A percentile compares a stretch with the other conserved stretches of the same genome.
Evolutionary conservation across 2,888 invertebrate genomes (phyloP).

Genomic region (Tipula confusa): DNA sequence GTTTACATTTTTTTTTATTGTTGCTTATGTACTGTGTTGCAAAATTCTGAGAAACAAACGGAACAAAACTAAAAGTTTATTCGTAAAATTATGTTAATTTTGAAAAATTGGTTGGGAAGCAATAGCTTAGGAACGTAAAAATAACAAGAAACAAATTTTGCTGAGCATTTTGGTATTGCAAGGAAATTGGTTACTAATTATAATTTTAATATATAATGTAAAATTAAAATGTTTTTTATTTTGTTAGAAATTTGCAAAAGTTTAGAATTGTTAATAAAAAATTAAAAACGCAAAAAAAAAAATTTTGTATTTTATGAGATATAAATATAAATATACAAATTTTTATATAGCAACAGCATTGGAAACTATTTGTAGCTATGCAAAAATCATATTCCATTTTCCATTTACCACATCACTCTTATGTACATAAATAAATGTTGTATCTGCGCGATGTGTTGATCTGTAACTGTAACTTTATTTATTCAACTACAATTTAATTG

Average conservation of each 20-base stretch:
- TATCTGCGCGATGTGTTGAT: too few relatives aligned
- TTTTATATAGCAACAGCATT: too few relatives aligned
- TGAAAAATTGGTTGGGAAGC: background rate
- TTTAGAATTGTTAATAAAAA: background rate
- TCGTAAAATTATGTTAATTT: background rate
- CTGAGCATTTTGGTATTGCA: too few relatives aligned
- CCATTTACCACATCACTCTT: too few relatives aligned
- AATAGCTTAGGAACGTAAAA: background rate
- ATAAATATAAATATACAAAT: too few relatives aligned
- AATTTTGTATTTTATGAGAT: too few relatives aligned
- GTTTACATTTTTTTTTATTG: background rate
- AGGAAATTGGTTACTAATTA: background rate
- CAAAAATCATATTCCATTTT: too few relatives aligned
- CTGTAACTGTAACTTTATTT: too few relatives aligned
- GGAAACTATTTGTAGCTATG: too few relatives aligned
- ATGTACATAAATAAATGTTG: too few relatives aligned
- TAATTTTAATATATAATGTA: background rate
- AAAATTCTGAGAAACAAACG: background rate
- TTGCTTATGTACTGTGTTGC: background rate
- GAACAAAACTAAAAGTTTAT: background rate
- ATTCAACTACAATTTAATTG: too few relatives aligned
- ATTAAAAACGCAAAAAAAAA: too few relatives aligned
- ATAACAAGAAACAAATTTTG: background rate
- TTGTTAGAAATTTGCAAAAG: background rate
- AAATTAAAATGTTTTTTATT: background rate